Percentiles rank a stretch among this genome's conserved stretches.
These are phyloP conservation scores for Eupsilia transversa DNA, from an alignment of 2,888 invertebrate species.

Conservation along the genomic window DNA sequence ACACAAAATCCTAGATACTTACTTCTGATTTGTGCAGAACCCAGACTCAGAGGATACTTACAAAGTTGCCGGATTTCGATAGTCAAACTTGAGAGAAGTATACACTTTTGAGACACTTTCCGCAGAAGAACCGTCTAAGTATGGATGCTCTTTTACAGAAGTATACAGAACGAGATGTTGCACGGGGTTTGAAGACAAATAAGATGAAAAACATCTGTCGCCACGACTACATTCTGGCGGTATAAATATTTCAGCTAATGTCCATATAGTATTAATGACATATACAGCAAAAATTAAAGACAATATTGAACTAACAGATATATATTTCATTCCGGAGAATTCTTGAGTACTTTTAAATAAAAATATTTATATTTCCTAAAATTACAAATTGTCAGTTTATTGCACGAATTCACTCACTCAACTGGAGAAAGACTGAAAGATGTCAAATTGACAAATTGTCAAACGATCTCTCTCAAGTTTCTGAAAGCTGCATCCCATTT, in stretches of 20 bases:
- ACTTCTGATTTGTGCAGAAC: background rate
- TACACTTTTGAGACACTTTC: constrained; percentile 90
- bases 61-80: constrained; percentile 86
- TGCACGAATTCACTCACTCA: background rate
- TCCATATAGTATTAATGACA: constrained; percentile 94
- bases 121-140: constrained; percentile 84
- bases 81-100: constrained; percentile 92
- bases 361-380: constrained; percentile 20
- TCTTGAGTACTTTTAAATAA: constrained; percentile 34
- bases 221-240: constrained; percentile 92
- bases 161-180: constrained; percentile 93
- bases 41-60: constrained; percentile 68
- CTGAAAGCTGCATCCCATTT: constrained; percentile 9
- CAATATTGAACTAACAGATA: constrained; percentile 92
- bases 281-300: constrained; percentile 92
- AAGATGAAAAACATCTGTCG: constrained; percentile 93
- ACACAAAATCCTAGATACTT: background rate
- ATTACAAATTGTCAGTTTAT: constrained; percentile 9
- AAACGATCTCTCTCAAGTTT: constrained; percentile 2
- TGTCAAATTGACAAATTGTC: constrained; percentile 17
- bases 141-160: constrained; percentile 91
- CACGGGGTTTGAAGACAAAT: constrained; percentile 92
- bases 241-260: constrained; percentile 93
- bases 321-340: constrained; percentile 81
- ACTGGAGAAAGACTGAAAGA: background rate